Evolutionary conservation across 2,797 vertebrate genomes (phyloP).

Genomic region (Ctenopoma kingsleyae): DNA sequence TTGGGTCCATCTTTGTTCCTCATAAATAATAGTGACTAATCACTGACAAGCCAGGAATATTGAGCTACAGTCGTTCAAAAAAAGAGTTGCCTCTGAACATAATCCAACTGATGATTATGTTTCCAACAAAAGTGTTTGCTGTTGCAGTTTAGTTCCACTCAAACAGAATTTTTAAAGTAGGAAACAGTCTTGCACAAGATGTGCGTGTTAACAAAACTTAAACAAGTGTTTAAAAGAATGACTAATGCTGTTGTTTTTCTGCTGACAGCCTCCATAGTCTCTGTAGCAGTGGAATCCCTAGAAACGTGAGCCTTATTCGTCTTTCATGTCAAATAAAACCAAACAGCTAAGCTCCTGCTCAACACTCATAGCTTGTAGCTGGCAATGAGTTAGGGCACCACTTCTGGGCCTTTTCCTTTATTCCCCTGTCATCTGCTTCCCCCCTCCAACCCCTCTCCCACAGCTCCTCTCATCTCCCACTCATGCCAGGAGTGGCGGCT

Average conservation of each 20-base stretch:
- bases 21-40: no score
- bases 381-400: conserved; percentile 34
- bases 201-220: conserved; percentile 17
- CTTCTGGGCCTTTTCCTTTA: conserved; percentile 33
- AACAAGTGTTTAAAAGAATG: conserved; percentile 27
- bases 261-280: conserved; percentile 10
- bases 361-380: conserved; percentile 39
- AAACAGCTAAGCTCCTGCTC: conserved; percentile 42
- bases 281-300: neutral
- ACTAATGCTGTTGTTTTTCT: conserved; percentile 26
- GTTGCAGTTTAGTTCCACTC: no score
- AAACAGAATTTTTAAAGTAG: no score
- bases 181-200: neutral
- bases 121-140: no score
- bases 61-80: no score
- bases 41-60: no score
- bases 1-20: no score
- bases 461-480: conserved; percentile 57
- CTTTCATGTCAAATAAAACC: conserved; percentile 55
- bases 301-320: conserved; percentile 43
- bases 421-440: conserved; percentile 41
- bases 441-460: conserved; percentile 11
- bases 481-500: conserved; percentile 60
- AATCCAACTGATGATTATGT: no score
- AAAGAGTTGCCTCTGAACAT: no score